Evolutionary conservation across 1,140 invertebrate genomes (phyloP), one percentile per base, ranked within the genome.

Genomic region (Harlomillsia oculata): DNA sequence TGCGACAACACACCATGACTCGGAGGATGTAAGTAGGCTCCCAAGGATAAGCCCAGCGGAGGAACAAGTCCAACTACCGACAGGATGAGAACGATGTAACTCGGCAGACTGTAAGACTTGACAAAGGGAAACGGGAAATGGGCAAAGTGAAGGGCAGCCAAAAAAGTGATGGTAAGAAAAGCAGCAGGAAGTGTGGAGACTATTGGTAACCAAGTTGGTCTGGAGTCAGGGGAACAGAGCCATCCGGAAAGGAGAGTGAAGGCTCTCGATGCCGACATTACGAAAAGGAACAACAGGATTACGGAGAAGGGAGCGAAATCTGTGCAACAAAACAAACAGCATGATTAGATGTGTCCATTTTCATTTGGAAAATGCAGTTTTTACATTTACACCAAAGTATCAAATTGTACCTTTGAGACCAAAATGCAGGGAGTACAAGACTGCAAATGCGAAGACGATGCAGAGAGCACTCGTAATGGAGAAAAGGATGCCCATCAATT

Each of bases 401-500:
- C 6, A 28, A 26, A 18, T 26, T 11, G 41, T 62, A 65, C 64
- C 64, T 65, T 43, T 56, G 29, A 65, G 45, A 32, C 50, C 45
- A 41, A 65, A 65, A 36, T 65, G 64, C 16, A 65, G 60, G 30
- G 64, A 65, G 60, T 62, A 62, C 28, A 65, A 53, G 40, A 65
- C 55, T 13, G 52, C 64, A 21, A 65, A 48, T 53, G 58, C 60
- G 32, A 65, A 65, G n/a, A 65, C 20, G 29, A 65, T 44, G 48
- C 64, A 62, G 41, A 65, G 64, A n/a, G 62, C 58, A 37, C 60
- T 62, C 36, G 64, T 62, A 29, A 65, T 65, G 26, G 64, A 65
- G 50, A 65, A 65, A 28, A 65, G 55, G 36, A 65, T 65, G 25
- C 64, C 64, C 64, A 65, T 65, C 55, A 65, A 58, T 57, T 65